Evolutionary conservation across 2,797 vertebrate species (phyloP).

Genomic region (Microtus obscurus): DNA sequence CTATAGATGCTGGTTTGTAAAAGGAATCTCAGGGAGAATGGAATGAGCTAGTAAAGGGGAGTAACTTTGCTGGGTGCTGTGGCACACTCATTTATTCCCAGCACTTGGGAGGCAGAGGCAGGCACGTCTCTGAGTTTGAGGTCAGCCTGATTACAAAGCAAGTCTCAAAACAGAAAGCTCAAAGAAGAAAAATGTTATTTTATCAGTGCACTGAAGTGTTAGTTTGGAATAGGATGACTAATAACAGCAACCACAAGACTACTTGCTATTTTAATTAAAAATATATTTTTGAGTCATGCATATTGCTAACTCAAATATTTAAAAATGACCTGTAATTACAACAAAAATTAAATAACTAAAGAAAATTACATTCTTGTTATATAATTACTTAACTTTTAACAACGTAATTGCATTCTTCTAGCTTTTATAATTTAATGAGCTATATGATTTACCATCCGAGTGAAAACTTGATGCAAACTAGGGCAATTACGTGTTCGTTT

Average conservation of each 20-base stretch:
- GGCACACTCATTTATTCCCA: neutral
- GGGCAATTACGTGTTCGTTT: conserved; percentile 39
- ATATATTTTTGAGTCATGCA: neutral
- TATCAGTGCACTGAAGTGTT: neutral
- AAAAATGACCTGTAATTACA: neutral
- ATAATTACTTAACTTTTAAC: conserved; percentile 50
- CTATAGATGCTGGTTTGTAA: neutral
- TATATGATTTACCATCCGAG: conserved; percentile 28
- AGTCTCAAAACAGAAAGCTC: neutral
- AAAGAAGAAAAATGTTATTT: neutral
- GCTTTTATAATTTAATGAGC: conserved; percentile 52
- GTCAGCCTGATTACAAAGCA: neutral
- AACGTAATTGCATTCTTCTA: conserved; percentile 15
- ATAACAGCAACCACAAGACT: neutral
- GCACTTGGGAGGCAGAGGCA: neutral
- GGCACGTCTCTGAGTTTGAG: too few species aligned
- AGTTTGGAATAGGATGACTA: neutral
- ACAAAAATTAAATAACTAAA: conserved; percentile 2
- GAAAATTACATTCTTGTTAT: neutral
- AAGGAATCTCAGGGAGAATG: neutral
- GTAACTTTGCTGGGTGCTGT: too few species aligned
- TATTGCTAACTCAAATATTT: neutral
- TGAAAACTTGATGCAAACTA: conserved; percentile 36
- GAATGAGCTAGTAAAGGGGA: neutral
- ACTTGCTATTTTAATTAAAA: conserved; percentile 6